Percentiles rank a stretch among this genome's conserved stretches.
phyloP scores from a whole-genome alignment of 2,113 vertebrate genomes.

The Cyanocitta stelleri region DNA sequence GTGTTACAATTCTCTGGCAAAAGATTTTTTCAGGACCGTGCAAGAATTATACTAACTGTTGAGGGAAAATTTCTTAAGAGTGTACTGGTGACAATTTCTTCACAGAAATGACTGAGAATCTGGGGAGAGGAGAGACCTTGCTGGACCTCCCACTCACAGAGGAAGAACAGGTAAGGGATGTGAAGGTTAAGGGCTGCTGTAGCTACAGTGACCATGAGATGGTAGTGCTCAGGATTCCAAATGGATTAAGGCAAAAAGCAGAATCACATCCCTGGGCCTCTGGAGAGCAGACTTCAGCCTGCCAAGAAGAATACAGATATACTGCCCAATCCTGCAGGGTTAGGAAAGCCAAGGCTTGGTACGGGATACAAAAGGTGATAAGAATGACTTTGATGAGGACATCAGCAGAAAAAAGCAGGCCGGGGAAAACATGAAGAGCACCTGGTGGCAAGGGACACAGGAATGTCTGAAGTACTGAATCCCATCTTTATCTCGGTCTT shows the following conservation, averaged over 20 bases:
- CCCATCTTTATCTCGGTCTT: neutral
- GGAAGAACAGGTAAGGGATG: neutral
- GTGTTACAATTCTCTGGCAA: neutral
- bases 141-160: neutral
- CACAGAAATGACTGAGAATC: rapidly evolving
- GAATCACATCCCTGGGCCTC: neutral
- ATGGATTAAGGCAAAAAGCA: neutral
- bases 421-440: neutral
- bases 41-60: neutral
- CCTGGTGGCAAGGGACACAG: neutral
- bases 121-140: neutral
- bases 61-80: neutral
- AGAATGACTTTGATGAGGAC: neutral
- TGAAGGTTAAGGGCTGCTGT: neutral
- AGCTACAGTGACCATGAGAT: neutral
- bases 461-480: neutral
- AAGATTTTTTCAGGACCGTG: neutral
- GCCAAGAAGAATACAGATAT: rapidly evolving
- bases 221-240: neutral
- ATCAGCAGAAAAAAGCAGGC: neutral
- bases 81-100: neutral
- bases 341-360: neutral
- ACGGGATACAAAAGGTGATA: neutral
- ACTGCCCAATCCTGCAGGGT: neutral
- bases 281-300: neutral